A percentile compares a stretch with the other conserved stretches of the same genome.
These are phyloP conservation scores for Rhingia rostrata DNA, from an alignment of 2,888 invertebrate genomes.

Conservation along the genomic window DNA sequence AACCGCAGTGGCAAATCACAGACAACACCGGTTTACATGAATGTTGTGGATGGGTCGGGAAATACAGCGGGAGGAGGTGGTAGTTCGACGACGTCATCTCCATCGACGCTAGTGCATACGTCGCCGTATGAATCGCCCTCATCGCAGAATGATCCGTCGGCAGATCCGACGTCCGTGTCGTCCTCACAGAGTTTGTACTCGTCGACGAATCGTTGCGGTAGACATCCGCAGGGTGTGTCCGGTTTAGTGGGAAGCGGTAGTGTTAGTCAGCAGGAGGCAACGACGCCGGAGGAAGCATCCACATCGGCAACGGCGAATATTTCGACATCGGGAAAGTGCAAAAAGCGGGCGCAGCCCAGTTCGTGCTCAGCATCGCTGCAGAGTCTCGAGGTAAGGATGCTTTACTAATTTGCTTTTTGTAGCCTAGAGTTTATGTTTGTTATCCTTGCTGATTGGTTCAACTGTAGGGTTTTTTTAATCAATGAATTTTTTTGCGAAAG, in stretches of 20 bases:
- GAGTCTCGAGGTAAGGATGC: slow-evolving; percentile 75
- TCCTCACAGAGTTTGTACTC: slow-evolving; percentile 79
- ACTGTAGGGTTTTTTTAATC: not conserved
- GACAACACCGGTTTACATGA: slow-evolving; percentile 71
- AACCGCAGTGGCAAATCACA: slow-evolving; percentile 61
- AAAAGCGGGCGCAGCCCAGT: slow-evolving; percentile 45
- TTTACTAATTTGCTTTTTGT: slow-evolving; percentile 25
- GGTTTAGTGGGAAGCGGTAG: slow-evolving; percentile 43
- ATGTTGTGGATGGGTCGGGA: slow-evolving; percentile 54
- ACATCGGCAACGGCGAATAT: slow-evolving; percentile 70
- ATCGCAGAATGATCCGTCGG: slow-evolving; percentile 76
- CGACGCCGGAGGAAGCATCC: slow-evolving; percentile 69
- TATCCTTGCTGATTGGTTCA: slow-evolving; percentile 24
- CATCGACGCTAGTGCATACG: slow-evolving; percentile 78
- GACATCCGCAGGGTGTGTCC: slow-evolving; percentile 51
- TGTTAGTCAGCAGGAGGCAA: slow-evolving; percentile 50
- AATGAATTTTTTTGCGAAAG: slow-evolving; percentile 3
- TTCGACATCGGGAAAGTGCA: slow-evolving; percentile 63
- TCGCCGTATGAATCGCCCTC: slow-evolving; percentile 80
- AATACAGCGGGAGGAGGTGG: slow-evolving; percentile 44
- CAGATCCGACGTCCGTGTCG: slow-evolving; percentile 79
- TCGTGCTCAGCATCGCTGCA: slow-evolving; percentile 74
- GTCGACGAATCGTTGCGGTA: slow-evolving; percentile 59
- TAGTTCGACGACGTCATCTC: slow-evolving; percentile 73
- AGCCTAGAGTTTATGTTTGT: slow-evolving; percentile 5